A percentile compares a stretch with the other conserved stretches of the same genome.
Evolutionary conservation across 2,888 invertebrate species (phyloP).

Genomic region (Lamproptera curius): DNA sequence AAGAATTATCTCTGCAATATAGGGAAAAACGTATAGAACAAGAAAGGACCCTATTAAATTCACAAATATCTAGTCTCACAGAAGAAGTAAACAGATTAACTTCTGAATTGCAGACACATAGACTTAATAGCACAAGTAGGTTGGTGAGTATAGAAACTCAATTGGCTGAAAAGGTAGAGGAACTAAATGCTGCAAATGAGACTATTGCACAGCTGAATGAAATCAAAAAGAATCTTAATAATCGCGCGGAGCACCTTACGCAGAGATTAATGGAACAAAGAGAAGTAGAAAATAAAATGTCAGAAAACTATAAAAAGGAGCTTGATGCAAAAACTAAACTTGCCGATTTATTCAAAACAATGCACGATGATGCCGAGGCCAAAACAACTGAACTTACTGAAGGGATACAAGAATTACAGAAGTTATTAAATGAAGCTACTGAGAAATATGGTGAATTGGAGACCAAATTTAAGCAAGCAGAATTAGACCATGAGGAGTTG

Average conservation of each 20-base stretch:
- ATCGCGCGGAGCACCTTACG: slow-evolving; percentile 82
- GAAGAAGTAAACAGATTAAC: slow-evolving; percentile 88
- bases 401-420: slow-evolving; percentile 86
- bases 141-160: slow-evolving; percentile 85
- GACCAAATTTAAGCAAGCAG: slow-evolving; percentile 81
- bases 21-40: slow-evolving; percentile 91
- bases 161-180: slow-evolving; percentile 87
- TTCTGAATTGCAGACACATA: slow-evolving; percentile 85
- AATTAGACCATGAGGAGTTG: slow-evolving; percentile 81
- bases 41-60: slow-evolving; percentile 85
- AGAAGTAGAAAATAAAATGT: slow-evolving; percentile 85
- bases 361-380: slow-evolving; percentile 86
- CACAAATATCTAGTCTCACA: slow-evolving; percentile 87
- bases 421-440: slow-evolving; percentile 86
- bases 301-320: slow-evolving; percentile 87
- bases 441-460: slow-evolving; percentile 90
- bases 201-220: slow-evolving; percentile 83
- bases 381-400: slow-evolving; percentile 88
- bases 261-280: slow-evolving; percentile 85
- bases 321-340: slow-evolving; percentile 91
- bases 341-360: slow-evolving; percentile 89
- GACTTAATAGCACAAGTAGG: slow-evolving; percentile 82
- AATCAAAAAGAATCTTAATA: slow-evolving; percentile 81
- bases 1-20: slow-evolving; percentile 87
- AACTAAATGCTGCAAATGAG: slow-evolving; percentile 84